Percentiles rank a stretch among this genome's conserved stretches.
These are phyloP conservation scores for Aphaenogaster floridana DNA, from an alignment of 1,140 invertebrate species.

Conservation along the genomic window DNA sequence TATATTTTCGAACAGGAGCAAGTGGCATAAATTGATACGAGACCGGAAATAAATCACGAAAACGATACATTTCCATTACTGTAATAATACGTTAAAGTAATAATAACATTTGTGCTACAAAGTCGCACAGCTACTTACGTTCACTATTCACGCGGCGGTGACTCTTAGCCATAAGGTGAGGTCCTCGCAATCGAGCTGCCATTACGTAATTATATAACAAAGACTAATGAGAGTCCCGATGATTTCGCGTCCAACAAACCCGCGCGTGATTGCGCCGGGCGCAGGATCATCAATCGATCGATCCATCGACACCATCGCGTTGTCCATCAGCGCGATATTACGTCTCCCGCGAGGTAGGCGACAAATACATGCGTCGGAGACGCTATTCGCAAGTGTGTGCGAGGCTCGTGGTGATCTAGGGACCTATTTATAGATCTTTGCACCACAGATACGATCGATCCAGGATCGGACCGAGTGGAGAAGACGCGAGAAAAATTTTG, in stretches of 20 bases:
- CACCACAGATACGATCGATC: constrained; percentile 26
- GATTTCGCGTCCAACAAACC: constrained; percentile 68
- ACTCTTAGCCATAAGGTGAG: constrained; percentile 25
- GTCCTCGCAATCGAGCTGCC: constrained; percentile 49
- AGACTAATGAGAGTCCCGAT: constrained; percentile 62
- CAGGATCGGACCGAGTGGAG: constrained; percentile 1
- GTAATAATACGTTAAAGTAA: constrained; percentile 26
- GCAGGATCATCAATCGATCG: constrained; percentile 65
- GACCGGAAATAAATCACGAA: constrained; percentile 28
- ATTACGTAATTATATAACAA: constrained; percentile 65
- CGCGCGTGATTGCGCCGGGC: constrained; percentile 52
- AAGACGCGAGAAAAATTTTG: neutral
- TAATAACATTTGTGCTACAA: constrained; percentile 9
- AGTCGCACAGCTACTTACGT: constrained; percentile 20
- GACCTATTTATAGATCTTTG: constrained; percentile 58
- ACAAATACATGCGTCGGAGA: constrained; percentile 46
- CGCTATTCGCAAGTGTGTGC: constrained; percentile 1
- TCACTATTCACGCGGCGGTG: constrained; percentile 38
- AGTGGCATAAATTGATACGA: neutral
- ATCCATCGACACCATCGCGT: constrained; percentile 61
- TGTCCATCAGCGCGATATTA: constrained; percentile 51
- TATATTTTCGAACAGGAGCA: neutral
- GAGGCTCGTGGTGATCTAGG: constrained; percentile 28
- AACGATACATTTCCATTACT: constrained; percentile 19
- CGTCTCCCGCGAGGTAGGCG: constrained; percentile 36